phyloP scores from a whole-genome alignment of 2,797 vertebrate genomes.

The Bradypodion pumilum region DNA sequence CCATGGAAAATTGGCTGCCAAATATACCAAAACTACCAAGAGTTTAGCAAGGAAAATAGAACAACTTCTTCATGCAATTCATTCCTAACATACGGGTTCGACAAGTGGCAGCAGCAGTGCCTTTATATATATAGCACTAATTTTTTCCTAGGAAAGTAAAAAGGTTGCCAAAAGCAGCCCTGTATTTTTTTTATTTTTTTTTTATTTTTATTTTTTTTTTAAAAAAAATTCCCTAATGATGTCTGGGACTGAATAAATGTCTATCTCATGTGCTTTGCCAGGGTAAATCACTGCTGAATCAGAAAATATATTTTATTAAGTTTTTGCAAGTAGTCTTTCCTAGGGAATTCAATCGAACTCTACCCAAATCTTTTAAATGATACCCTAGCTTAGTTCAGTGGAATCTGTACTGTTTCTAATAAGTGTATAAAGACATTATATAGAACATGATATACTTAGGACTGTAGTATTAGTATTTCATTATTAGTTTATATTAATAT shows the following conservation, averaged over 20 bases:
- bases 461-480: not conserved
- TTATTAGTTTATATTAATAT: not conserved
- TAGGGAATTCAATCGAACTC: not conserved
- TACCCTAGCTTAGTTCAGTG: not conserved
- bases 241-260: not conserved
- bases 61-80: not conserved
- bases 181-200: no score
- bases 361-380: not conserved
- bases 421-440: not conserved
- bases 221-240: conserved; percentile 15
- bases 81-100: not conserved
- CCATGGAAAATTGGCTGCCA: conserved; percentile 1
- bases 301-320: not conserved
- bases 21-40: accelerated
- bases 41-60: not conserved
- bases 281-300: conserved; percentile 8
- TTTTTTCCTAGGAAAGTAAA: not conserved
- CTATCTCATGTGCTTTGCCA: not conserved
- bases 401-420: no score
- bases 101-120: not conserved
- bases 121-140: accelerated
- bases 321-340: not conserved
- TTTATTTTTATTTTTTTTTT: no score
- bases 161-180: conserved; percentile 3
- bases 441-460: not conserved